Evolutionary conservation across 2,888 invertebrate species (phyloP).

Genomic region (Ptychoptera albimana): DNA sequence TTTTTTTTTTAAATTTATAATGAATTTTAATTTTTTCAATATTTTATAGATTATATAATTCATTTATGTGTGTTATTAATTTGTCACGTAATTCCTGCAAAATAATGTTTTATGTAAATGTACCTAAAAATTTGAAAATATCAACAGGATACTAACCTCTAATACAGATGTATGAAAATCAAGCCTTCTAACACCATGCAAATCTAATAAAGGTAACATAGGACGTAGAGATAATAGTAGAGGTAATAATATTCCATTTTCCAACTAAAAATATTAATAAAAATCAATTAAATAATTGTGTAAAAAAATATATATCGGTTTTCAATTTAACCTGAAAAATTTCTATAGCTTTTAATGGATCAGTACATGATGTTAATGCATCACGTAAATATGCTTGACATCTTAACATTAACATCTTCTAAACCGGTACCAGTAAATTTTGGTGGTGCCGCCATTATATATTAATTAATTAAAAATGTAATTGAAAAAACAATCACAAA

Average conservation of each 20-base stretch:
- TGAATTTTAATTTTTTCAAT: too few relatives aligned
- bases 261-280: conserved; percentile 38
- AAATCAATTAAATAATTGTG: conserved; percentile 5
- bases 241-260: conserved; percentile 82
- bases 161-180: conserved; percentile 92
- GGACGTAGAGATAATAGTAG: conserved; percentile 81
- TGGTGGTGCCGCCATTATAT: conserved; percentile 22
- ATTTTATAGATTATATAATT: too few relatives aligned
- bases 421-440: conserved; percentile 43
- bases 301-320: conserved; percentile 3
- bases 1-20: too few relatives aligned
- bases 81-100: conserved; percentile 49
- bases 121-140: too few relatives aligned
- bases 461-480: neutral
- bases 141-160: too few relatives aligned
- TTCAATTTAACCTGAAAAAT: conserved; percentile 64
- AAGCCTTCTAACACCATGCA: conserved; percentile 80
- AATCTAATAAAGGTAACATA: conserved; percentile 85
- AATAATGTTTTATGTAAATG: too few relatives aligned
- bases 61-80: conserved; percentile 66
- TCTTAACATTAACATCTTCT: conserved; percentile 76
- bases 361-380: conserved; percentile 86
- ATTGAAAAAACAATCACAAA: too few relatives aligned
- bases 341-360: conserved; percentile 95
- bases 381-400: conserved; percentile 74